Conservation (phyloP, 2,797 vertebrate genomes). For the Tympanoctomys barrerae region DNA sequence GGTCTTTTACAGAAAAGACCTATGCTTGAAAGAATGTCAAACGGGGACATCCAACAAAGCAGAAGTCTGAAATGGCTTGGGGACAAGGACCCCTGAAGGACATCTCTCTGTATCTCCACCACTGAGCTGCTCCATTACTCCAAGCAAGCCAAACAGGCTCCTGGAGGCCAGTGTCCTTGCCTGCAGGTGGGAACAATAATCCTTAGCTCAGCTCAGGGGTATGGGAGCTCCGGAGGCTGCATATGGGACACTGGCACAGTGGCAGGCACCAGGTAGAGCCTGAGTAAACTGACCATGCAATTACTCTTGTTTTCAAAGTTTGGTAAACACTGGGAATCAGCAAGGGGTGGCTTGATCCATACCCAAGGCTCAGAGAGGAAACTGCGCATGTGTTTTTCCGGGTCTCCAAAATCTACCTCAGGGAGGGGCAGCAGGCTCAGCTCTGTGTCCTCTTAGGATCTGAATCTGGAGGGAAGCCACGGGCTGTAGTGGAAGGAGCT, state of each 20-base stretch:
- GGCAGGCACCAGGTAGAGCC: neutral
- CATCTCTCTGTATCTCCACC: neutral
- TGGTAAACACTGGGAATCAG: neutral
- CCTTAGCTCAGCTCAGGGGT: neutral
- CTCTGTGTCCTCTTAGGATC: neutral
- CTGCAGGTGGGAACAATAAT: neutral
- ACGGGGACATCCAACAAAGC: neutral
- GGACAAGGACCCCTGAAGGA: neutral
- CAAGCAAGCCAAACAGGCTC: neutral
- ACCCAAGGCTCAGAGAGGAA: conserved; percentile 3
- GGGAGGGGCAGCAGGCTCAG: neutral
- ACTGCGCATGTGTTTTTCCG: neutral
- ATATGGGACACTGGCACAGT: neutral
- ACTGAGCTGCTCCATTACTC: neutral
- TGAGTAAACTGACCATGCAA: conserved; percentile 1
- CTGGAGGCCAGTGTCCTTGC: neutral
- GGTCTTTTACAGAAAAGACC: neutral
- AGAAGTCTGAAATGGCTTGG: neutral
- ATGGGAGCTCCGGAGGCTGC: neutral
- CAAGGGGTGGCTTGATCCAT: neutral
- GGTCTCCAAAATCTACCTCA: neutral
- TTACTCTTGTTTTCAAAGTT: neutral
- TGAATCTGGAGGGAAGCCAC: conserved; percentile 39
- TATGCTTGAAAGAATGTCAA: neutral
- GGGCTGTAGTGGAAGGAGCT: neutral